phyloP scores from a whole-genome alignment of 2,113 vertebrate genomes.

The human (Homo sapiens) region GRCh38 chr11:93408501-93409000 shows the following conservation, averaged over 20 bases:
- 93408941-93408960: too few species aligned
- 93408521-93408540: not conserved
- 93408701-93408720: not conserved
- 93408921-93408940: too few species aligned
- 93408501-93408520: not conserved
- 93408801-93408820: not conserved
- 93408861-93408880: too few species aligned
- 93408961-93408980: too few species aligned
- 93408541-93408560: not conserved
- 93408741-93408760: not conserved
- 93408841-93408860: too few species aligned
- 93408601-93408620: not conserved
- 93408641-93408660: not conserved
- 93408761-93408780: constrained; percentile 5
- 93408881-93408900: too few species aligned
- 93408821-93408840: not conserved
- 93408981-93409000: too few species aligned
- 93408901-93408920: too few species aligned
- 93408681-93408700: not conserved
- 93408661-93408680: not conserved
- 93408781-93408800: not conserved
- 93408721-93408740: not conserved
- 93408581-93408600: not conserved
- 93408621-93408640: not conserved
- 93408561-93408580: not conserved